Percentiles rank a stretch among this genome's conserved stretches.
These are phyloP conservation scores for Rhinopomastus cyanomelas DNA, from an alignment of 2,113 vertebrate genomes.

Conservation along the genomic window DNA sequence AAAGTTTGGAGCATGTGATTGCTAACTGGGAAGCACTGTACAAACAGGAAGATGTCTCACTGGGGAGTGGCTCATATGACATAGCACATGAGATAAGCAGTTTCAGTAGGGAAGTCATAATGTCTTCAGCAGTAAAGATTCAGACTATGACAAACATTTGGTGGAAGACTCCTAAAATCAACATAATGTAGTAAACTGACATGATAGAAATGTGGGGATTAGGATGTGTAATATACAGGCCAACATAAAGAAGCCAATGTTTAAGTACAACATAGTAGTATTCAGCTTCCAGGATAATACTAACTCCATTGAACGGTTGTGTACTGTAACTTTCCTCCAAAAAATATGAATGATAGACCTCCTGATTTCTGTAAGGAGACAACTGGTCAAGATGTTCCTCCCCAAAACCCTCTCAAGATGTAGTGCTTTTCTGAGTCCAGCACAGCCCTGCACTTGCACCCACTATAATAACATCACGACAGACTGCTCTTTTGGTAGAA, in stretches of 20 bases:
- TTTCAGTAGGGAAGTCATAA: not conserved
- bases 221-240: not conserved
- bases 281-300: not conserved
- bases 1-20: not conserved
- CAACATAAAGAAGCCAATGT: not conserved
- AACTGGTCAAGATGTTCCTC: not conserved
- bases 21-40: not conserved
- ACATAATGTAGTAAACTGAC: not conserved
- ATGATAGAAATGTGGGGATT: not conserved
- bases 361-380: not conserved
- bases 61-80: not conserved
- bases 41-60: not conserved
- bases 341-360: not conserved
- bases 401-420: not conserved
- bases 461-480: not conserved
- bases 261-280: not conserved
- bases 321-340: not conserved
- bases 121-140: not conserved
- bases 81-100: fast-evolving
- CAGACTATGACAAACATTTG: not conserved
- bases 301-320: not conserved
- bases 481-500: not conserved
- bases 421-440: not conserved
- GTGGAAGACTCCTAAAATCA: not conserved
- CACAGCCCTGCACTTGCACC: not conserved